phyloP scores from a whole-genome alignment of 2,113 vertebrate species.

The Gracilinanus agilis region DNA sequence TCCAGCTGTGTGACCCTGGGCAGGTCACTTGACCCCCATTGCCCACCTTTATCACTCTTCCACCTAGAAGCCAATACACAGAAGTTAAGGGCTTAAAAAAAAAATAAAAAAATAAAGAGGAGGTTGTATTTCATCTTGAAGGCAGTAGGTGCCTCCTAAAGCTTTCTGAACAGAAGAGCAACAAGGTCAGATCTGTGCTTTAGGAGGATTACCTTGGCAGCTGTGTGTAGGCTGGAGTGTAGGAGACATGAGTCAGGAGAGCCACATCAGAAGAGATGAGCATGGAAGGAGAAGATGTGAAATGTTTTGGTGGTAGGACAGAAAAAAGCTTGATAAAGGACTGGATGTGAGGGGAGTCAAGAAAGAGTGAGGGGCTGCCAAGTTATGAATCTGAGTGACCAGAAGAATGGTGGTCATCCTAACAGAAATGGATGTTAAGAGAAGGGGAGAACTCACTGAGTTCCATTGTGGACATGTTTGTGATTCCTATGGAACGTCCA shows the following conservation, averaged over 20 bases:
- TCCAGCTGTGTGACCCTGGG: too few species aligned
- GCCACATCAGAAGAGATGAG: not conserved
- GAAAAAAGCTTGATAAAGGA: not conserved
- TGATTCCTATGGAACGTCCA: not conserved
- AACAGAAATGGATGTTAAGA: not conserved
- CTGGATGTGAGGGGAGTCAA: not conserved
- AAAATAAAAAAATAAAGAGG: too few species aligned
- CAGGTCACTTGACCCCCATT: too few species aligned
- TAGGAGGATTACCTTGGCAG: not conserved
- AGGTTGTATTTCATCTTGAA: not conserved
- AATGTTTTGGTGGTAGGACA: not conserved
- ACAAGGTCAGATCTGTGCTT: not conserved
- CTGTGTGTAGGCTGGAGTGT: not conserved
- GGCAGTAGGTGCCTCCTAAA: not conserved
- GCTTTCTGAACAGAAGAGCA: not conserved
- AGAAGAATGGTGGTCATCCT: not conserved
- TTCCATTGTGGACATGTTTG: not conserved
- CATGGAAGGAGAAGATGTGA: not conserved
- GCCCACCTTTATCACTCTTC: too few species aligned
- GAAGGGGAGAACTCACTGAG: not conserved
- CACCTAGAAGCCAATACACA: too few species aligned
- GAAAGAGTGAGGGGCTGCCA: not conserved
- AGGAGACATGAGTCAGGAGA: not conserved
- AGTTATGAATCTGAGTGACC: too few species aligned
- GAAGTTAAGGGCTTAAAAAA: too few species aligned